Evolutionary conservation across 2,113 vertebrate genomes (phyloP), one percentile per base, ranked within the genome.

Genomic region (Xenopus laevis): DNA sequence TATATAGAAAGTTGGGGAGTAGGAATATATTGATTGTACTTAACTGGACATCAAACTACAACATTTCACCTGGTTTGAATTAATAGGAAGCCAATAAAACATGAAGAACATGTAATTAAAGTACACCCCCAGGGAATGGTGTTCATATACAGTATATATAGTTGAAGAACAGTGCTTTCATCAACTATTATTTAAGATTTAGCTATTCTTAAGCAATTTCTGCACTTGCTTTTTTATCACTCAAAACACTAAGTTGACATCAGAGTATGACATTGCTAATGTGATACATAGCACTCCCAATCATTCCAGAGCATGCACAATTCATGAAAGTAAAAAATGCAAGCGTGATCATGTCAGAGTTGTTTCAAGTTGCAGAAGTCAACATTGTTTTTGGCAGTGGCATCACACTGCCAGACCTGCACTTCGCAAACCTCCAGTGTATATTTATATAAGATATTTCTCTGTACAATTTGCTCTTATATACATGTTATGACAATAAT

Each of bases 391-490:
- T 63, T 70, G 79, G 84, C 81, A 79, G 71, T 71, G 81, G 83
- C 81, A 79, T 84, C 82, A 82, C 55, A 77, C 75, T 82, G 83
- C 63, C 81, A 85, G 81, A 83, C 71, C 83, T 84, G 85, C 83
- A 79, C 82, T 87, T 87, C 82, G 83, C 86, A 87, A 87, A 88
- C 82, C 87, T 88, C 86, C 84, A 87, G 82, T 82, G 80, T 82
- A 55, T 66, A 68, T 74, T 20, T 47, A 57, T 40, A 45, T 40
- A 47, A 21, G 20, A 67, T 15, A 60, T 60, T 9, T 21, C 2
- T 23, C 18, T 60, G 20, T 60, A 27, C 7, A 2, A 13, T 2
- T 60, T 60, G 18, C 18, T 50, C 15, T 50, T 50, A 9, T 50
- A 40, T 40, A 5, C 33, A 2, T 5, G 6, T 4, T 40, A 40